phyloP scores from a whole-genome alignment of 2,888 invertebrate species.

The Microctonus brassicae region DNA sequence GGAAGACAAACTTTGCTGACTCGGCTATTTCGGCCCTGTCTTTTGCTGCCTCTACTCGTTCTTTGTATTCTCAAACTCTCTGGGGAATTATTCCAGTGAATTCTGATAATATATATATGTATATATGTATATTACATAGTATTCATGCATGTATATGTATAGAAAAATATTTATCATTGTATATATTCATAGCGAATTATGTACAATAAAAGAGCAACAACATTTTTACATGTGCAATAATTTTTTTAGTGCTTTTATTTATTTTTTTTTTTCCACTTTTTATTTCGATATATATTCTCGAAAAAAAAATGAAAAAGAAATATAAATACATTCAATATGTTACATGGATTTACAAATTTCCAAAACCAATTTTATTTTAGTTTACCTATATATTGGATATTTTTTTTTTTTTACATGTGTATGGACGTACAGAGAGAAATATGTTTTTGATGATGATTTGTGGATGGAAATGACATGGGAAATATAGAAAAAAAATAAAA shows the following conservation, averaged over 20 bases:
- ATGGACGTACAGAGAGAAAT: neutral
- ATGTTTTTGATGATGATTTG: constrained; percentile 10
- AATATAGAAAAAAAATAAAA: too few species aligned
- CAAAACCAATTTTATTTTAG: neutral
- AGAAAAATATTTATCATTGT: neutral
- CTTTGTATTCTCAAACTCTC: neutral
- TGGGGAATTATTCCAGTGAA: constrained; percentile 21
- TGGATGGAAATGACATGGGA: neutral
- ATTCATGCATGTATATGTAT: neutral
- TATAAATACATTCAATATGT: constrained; percentile 1
- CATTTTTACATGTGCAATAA: too few species aligned
- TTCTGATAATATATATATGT: neutral
- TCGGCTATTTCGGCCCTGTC: constrained; percentile 14
- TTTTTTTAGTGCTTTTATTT: neutral
- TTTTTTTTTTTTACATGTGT: too few species aligned
- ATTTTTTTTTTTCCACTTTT: neutral
- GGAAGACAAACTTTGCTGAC: constrained; percentile 22
- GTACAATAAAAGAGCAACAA: too few species aligned
- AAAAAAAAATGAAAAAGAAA: too few species aligned
- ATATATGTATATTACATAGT: neutral
- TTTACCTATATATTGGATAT: neutral
- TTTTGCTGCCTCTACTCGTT: neutral
- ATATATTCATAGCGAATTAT: too few species aligned
- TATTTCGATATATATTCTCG: neutral
- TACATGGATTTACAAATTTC: neutral